phyloP scores from a whole-genome alignment of 2,113 vertebrate species.

The Jacana jacana region DNA sequence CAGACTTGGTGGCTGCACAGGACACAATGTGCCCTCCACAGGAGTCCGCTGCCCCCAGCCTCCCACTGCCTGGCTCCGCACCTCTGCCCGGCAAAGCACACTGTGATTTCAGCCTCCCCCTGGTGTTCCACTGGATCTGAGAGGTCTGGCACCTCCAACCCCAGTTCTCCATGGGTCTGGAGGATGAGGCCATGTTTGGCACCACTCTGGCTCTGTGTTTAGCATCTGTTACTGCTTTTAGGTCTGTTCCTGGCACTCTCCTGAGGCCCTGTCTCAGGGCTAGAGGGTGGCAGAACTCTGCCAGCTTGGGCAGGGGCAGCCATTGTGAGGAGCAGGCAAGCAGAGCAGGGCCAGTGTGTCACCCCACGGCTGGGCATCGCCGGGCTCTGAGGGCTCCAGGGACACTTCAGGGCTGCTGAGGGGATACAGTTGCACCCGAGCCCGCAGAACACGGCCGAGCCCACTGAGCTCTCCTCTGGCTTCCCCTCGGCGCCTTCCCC shows the following conservation, averaged over 20 bases:
- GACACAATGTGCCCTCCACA: fast-evolving
- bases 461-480: not conserved
- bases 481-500: no score
- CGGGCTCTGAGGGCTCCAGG: not conserved
- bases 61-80: fast-evolving
- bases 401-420: not conserved
- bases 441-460: no score
- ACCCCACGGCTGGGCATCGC: not conserved
- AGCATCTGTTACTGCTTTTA: not conserved
- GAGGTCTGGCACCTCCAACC: fast-evolving
- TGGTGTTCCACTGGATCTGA: fast-evolving
- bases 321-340: no score
- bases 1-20: not conserved
- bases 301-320: not conserved
- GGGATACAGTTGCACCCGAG: not conserved
- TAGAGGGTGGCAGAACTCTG: no score
- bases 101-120: fast-evolving
- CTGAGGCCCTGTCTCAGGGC: not conserved
- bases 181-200: not conserved
- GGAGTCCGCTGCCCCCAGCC: not conserved
- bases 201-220: not conserved
- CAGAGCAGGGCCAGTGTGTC: no score
- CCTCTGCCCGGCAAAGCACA: fast-evolving
- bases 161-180: not conserved
- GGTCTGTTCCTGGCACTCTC: not conserved